phyloP scores from a whole-genome alignment of 2,888 invertebrate genomes.

The Drosophila ezoana region DNA sequence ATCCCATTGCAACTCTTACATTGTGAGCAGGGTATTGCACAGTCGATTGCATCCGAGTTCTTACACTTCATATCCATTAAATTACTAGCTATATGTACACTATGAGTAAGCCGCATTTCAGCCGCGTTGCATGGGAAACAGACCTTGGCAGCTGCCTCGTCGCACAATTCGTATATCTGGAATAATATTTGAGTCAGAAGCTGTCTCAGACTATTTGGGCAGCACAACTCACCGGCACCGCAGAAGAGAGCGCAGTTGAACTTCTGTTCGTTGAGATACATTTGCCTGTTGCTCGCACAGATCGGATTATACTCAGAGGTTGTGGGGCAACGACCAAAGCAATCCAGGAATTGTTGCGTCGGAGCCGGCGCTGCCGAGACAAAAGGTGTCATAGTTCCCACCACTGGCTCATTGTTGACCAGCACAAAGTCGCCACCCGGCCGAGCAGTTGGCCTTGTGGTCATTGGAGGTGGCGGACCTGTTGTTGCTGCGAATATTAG shows the following conservation, averaged over 20 bases:
- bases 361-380: conserved; percentile 53
- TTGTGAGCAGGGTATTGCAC: neutral
- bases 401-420: conserved; percentile 72
- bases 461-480: neutral
- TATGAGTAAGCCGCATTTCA: conserved; percentile 37
- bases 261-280: conserved; percentile 82
- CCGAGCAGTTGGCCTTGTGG: conserved; percentile 9
- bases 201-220: neutral
- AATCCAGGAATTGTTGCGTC: conserved; percentile 69
- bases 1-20: too few species aligned
- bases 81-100: neutral
- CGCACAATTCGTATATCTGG: conserved; percentile 82
- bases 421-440: conserved; percentile 54
- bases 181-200: conserved; percentile 32
- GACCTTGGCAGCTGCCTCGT: conserved; percentile 79
- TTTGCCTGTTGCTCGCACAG: conserved; percentile 81
- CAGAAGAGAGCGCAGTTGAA: conserved; percentile 82
- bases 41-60: neutral
- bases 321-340: conserved; percentile 80
- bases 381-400: conserved; percentile 71
- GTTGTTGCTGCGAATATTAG: conserved; percentile 53
- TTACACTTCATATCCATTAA: conserved; percentile 6
- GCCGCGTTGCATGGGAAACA: conserved; percentile 80
- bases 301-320: conserved; percentile 84
- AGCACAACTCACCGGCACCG: conserved; percentile 81